phyloP scores from a whole-genome alignment of 2,888 invertebrate species.

The Allygus modestus region DNA sequence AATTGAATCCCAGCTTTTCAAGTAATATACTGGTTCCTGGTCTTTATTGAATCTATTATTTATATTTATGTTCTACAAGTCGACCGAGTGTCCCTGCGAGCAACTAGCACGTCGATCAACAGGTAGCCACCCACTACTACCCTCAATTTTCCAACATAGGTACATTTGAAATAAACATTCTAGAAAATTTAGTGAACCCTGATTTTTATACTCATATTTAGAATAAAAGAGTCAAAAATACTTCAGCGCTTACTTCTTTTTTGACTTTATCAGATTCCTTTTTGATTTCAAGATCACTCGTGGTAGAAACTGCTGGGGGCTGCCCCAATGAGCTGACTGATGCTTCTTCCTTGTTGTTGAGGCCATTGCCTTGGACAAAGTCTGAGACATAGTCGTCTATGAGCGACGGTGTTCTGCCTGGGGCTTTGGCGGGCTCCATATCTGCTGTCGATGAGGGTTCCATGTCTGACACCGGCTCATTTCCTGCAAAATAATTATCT shows the following conservation, averaged over 20 bases:
- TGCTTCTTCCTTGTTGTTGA: constrained; percentile 28
- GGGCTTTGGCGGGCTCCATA: constrained; percentile 3
- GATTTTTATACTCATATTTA: too few species aligned
- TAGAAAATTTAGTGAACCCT: too few species aligned
- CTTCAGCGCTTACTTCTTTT: constrained; percentile 31
- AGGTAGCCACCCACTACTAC: too few species aligned
- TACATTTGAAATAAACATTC: too few species aligned
- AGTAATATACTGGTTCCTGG: too few species aligned
- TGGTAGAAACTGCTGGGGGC: constrained; percentile 14
- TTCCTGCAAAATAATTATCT: constrained; percentile 24
- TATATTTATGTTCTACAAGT: too few species aligned
- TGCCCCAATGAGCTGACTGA: not conserved
- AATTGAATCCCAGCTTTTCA: too few species aligned
- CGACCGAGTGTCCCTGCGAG: too few species aligned
- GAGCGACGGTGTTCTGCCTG: constrained; percentile 31
- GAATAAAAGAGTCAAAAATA: not conserved
- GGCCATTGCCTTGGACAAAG: constrained; percentile 50
- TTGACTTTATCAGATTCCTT: constrained; percentile 43
- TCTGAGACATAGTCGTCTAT: constrained; percentile 60
- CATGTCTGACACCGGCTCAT: constrained; percentile 46
- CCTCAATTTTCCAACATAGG: too few species aligned
- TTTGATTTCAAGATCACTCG: constrained; percentile 23
- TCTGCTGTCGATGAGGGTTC: constrained; percentile 49
- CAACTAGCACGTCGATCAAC: too few species aligned
- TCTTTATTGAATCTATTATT: too few species aligned